Evolutionary conservation across 2,888 invertebrate genomes (phyloP).

Genomic region (Xiphydria camelus): DNA sequence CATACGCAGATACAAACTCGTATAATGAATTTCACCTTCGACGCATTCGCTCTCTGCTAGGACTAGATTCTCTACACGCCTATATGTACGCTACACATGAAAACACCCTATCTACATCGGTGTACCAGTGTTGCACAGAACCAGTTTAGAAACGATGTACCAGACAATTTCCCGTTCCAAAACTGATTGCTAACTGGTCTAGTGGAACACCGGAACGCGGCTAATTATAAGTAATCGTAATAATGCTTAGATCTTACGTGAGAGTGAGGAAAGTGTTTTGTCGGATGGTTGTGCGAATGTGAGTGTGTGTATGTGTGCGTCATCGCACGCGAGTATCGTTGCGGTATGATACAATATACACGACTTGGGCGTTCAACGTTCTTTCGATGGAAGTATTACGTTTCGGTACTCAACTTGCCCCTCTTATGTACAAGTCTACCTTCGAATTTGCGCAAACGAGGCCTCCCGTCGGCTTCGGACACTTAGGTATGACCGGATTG

Average conservation of each 20-base stretch:
- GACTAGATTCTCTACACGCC: constrained; percentile 53
- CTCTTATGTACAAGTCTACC: no score
- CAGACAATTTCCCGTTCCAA: constrained; percentile 4
- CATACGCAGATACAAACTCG: constrained; percentile 20
- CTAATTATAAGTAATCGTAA: constrained; percentile 46
- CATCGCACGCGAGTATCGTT: no score
- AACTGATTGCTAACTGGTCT: constrained; percentile 10
- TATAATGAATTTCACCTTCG: constrained; percentile 3
- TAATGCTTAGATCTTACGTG: constrained; percentile 44
- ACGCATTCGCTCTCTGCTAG: constrained; percentile 29
- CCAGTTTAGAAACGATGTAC: constrained; percentile 16
- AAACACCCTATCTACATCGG: constrained; percentile 57
- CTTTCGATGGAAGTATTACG: constrained; percentile 46
- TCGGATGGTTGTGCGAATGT: no score
- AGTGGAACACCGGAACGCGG: constrained; percentile 19
- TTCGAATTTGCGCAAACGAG: no score
- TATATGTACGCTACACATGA: constrained; percentile 56
- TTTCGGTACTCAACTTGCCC: no score
- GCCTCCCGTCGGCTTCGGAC: no score
- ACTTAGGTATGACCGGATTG: no score
- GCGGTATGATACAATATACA: constrained; percentile 53
- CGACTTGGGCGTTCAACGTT: constrained; percentile 47
- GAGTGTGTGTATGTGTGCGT: no score
- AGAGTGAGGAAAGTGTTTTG: no score
- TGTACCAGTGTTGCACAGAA: constrained; percentile 26